Evolutionary conservation across 1,140 invertebrate species (phyloP), one percentile per base, ranked within the genome.

Genomic region (Zaprionus nigranus): DNA sequence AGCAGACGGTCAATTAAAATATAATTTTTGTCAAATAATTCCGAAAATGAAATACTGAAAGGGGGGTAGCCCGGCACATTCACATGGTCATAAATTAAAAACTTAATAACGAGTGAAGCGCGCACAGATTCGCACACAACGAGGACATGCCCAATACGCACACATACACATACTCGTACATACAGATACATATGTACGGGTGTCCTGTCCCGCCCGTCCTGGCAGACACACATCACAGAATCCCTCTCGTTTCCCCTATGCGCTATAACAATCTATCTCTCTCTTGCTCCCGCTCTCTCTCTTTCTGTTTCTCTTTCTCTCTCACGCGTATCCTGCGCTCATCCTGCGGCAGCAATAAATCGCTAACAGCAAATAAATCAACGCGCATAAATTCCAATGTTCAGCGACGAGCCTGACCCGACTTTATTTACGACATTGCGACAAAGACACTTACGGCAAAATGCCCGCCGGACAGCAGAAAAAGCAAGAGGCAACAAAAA

Each of bases 341-440:
- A 76, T 76, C 74, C 84, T 87, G 84, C 84, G 85, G 82, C 82
- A 91, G 85, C 86, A 91, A 91, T 91, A 91, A 91, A 91, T 91
- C 82, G 85, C 85, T 88, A 91, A 91, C 85, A 90, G 90, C 90
- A 91, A 91, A 91, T 91, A 91, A 91, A 91, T 91, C 90, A 91
- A 83, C 80, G 88, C 85, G 76, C 82, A 91, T 91, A 91, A 91
- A 91, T 91, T 90, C 90, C 90, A 91, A 90, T 90, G 90, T 85
- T 79, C 85, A 65, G 79, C 88, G 84, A 82, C 75, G 90, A 82
- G 76, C 69, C 76, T 84, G 80, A 86, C 85, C 81, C 79, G 85
- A 85, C 85, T 88, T 88, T 88, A 88, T 88, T 88, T 88, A 88
- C 85, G 85, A 88, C 84, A 88, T 87, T 88, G 85, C 85, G 85